These are phyloP conservation scores for Drosophila pectinifera DNA, from an alignment of 1,140 invertebrate genomes.

Conservation along the genomic window DNA sequence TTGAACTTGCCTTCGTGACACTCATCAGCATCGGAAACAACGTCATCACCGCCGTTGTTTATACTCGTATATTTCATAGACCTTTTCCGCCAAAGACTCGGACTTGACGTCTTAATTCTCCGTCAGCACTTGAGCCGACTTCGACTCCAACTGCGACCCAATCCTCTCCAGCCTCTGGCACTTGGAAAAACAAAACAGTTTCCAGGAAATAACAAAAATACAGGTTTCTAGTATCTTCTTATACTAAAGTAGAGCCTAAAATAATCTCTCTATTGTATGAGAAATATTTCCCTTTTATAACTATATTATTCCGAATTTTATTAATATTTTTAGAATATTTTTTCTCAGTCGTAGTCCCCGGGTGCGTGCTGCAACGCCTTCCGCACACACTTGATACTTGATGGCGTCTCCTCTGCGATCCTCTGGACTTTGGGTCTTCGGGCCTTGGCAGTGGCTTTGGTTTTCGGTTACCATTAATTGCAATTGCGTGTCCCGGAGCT, in stretches of 20 bases:
- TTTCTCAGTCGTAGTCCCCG: slow-evolving; percentile 11
- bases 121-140: slow-evolving; percentile 67
- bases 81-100: slow-evolving; percentile 49
- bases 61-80: slow-evolving; percentile 58
- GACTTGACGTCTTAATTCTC: slow-evolving; percentile 78
- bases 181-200: slow-evolving; percentile 4
- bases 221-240: too few species aligned
- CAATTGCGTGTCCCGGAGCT: slow-evolving; percentile 77
- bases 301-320: neutral
- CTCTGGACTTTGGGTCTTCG: slow-evolving; percentile 5
- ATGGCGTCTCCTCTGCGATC: slow-evolving; percentile 51
- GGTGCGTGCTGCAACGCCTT: slow-evolving; percentile 55
- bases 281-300: neutral
- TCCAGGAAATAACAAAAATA: too few species aligned
- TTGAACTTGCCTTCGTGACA: slow-evolving; percentile 79
- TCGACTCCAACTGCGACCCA: slow-evolving; percentile 27
- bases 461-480: slow-evolving; percentile 83
- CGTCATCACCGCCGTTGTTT: slow-evolving; percentile 69
- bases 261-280: too few species aligned
- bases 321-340: neutral
- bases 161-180: slow-evolving; percentile 6
- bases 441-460: slow-evolving; percentile 47
- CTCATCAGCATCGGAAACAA: slow-evolving; percentile 61
- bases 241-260: too few species aligned
- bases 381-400: slow-evolving; percentile 56